A percentile compares a stretch with the other conserved stretches of the same genome.
phyloP scores from a whole-genome alignment of 1,140 invertebrate species.

The Dreissena polymorpha region DNA sequence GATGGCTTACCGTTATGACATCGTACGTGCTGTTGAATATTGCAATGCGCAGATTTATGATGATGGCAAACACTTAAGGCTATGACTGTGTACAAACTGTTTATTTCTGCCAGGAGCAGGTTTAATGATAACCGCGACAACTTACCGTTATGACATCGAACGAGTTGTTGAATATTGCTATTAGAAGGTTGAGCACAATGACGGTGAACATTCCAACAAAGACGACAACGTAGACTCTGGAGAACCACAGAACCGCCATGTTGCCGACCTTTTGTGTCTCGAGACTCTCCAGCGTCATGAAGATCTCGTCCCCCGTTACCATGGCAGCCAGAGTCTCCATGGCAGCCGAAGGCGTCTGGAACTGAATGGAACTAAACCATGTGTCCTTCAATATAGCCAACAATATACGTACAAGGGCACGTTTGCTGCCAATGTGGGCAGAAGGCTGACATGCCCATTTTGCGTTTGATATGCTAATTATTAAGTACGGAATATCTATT shows the following conservation, averaged over 20 bases:
- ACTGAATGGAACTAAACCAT: constrained; percentile 14
- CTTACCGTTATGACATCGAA: constrained; percentile 28
- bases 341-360: constrained; percentile 6
- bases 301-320: constrained; percentile 43
- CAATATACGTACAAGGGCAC: no score
- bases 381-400: no score
- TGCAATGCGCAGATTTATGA: no score
- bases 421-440: no score
- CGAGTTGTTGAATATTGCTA: constrained; percentile 29
- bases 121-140: background rate
- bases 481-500: no score
- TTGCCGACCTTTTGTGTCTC: constrained; percentile 14
- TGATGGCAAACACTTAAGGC: background rate
- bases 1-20: background rate
- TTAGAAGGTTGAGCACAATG: constrained; percentile 19
- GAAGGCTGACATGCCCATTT: no score
- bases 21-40: background rate
- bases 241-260: constrained; percentile 8
- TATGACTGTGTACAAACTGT: background rate
- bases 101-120: no score
- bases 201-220: constrained; percentile 37
- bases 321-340: constrained; percentile 27
- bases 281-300: constrained; percentile 4
- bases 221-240: constrained; percentile 11
- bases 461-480: no score